These are phyloP conservation scores for Eupithecia centaureata DNA, from an alignment of 2,888 invertebrate genomes.

Conservation along the genomic window DNA sequence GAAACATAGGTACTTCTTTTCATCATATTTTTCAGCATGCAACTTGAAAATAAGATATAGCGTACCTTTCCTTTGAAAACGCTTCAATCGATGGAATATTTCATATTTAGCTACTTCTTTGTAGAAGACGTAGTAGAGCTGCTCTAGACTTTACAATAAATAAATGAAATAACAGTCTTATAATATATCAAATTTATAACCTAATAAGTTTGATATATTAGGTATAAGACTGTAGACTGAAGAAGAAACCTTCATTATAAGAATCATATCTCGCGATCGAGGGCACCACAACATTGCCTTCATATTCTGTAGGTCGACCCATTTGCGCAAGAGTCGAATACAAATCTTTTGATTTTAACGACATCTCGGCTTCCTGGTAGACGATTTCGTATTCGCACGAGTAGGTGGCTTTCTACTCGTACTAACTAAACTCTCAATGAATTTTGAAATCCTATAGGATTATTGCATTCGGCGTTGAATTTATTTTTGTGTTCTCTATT, in stretches of 20 bases:
- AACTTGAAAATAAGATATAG: neutral
- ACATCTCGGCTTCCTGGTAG: slow-evolving; percentile 58
- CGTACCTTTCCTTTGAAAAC: neutral
- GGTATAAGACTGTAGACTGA: no score
- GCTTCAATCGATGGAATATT: neutral
- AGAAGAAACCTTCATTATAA: no score
- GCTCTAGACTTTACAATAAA: neutral
- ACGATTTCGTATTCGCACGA: slow-evolving; percentile 60
- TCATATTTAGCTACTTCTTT: no score
- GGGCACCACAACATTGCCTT: slow-evolving; percentile 32
- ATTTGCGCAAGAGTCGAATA: slow-evolving; percentile 53
- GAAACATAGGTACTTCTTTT: neutral
- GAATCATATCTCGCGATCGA: slow-evolving; percentile 34
- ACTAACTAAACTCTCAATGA: slow-evolving; percentile 42
- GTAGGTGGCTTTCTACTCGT: slow-evolving; percentile 56
- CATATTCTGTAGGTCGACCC: slow-evolving; percentile 10
- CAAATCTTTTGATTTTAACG: slow-evolving; percentile 55
- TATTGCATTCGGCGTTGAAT: slow-evolving; percentile 5
- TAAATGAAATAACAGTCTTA: no score
- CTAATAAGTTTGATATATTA: no score
- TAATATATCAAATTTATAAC: no score
- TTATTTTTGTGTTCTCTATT: neutral
- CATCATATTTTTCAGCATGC: neutral
- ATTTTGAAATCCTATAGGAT: slow-evolving; percentile 53
- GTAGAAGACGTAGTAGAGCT: no score